phyloP scores from a whole-genome alignment of 2,888 invertebrate species.

The Dorcus parallelipipedus region DNA sequence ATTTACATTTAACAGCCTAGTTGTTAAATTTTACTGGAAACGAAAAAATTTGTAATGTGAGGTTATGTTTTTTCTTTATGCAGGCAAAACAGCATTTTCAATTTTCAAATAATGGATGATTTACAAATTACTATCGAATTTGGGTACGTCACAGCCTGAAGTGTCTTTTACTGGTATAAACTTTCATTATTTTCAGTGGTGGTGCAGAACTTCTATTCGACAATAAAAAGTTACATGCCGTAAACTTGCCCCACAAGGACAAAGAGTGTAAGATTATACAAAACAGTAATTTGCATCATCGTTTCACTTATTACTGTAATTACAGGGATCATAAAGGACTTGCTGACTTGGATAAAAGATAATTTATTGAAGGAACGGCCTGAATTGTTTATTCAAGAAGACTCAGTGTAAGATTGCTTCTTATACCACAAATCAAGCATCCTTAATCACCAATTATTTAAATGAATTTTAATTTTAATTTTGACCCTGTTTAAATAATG shows the following conservation, averaged over 20 bases:
- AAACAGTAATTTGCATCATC: background rate
- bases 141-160: slow-evolving; percentile 30
- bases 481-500: background rate
- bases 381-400: slow-evolving; percentile 60
- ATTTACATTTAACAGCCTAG: no score
- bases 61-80: no score
- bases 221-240: slow-evolving; percentile 69
- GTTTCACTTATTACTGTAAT: slow-evolving; percentile 30
- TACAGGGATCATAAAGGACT: slow-evolving; percentile 66
- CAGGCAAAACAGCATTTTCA: no score
- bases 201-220: slow-evolving; percentile 90
- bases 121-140: slow-evolving; percentile 38
- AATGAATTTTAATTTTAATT: background rate
- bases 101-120: slow-evolving; percentile 22
- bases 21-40: no score
- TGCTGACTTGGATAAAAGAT: slow-evolving; percentile 80
- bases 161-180: background rate
- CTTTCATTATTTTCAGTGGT: slow-evolving; percentile 61
- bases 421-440: background rate
- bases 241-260: slow-evolving; percentile 60
- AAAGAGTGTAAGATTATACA: slow-evolving; percentile 49
- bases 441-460: no score
- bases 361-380: slow-evolving; percentile 81
- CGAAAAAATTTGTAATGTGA: no score
- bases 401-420: slow-evolving; percentile 45